Evolutionary conservation across 1,140 invertebrate species (phyloP).

Genomic region (Drosophila paulistorum): DNA sequence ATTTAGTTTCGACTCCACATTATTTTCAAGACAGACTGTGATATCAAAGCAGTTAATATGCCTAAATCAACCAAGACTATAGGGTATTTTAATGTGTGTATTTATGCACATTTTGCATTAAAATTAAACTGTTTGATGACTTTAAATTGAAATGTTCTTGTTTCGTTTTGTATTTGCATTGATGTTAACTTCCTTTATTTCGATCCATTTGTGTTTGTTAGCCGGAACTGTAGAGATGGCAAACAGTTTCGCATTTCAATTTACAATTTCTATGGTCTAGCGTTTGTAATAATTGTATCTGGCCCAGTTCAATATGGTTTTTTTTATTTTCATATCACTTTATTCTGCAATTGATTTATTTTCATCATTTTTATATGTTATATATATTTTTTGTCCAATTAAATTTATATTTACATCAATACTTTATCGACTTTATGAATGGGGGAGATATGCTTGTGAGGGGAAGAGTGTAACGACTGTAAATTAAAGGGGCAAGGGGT

Average conservation of each 20-base stretch:
- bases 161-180: constrained; percentile 8
- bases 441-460: constrained; percentile 20
- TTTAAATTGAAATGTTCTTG: neutral
- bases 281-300: constrained; percentile 52
- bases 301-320: neutral
- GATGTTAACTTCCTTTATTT: constrained; percentile 10
- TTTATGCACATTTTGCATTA: neutral
- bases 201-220: constrained; percentile 2
- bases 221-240: neutral
- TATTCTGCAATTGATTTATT: constrained; percentile 14
- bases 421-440: constrained; percentile 26
- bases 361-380: constrained; percentile 30
- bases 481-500: constrained; percentile 27
- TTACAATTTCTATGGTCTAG: constrained; percentile 55
- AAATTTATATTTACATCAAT: constrained; percentile 74
- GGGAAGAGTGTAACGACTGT: constrained; percentile 21
- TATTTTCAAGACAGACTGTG: too few species aligned
- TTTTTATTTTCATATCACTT: constrained; percentile 14
- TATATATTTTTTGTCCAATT: constrained; percentile 68
- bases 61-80: neutral
- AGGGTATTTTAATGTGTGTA: neutral
- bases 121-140: neutral
- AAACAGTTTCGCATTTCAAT: constrained; percentile 50
- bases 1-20: too few species aligned
- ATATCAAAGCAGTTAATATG: too few species aligned